These are phyloP conservation scores for Drosophila maculinotata DNA, from an alignment of 2,888 invertebrate species.

Conservation along the genomic window DNA sequence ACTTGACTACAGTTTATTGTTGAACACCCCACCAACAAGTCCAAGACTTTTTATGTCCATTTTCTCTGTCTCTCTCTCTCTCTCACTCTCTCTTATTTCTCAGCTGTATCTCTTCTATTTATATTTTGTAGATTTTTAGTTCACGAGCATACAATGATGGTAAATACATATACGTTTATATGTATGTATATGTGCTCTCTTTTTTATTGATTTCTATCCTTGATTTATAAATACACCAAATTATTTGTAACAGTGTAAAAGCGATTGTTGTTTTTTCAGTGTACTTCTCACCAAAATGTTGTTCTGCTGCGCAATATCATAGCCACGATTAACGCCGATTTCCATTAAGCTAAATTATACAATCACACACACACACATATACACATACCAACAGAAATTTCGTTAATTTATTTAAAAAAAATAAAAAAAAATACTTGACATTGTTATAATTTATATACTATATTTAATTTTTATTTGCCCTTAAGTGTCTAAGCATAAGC, in stretches of 20 bases:
- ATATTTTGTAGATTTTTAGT: slow-evolving; percentile 33
- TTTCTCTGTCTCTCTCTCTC: slow-evolving; percentile 7
- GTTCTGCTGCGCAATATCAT: slow-evolving; percentile 72
- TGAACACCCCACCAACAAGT: slow-evolving; percentile 22
- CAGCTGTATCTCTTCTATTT: slow-evolving; percentile 15
- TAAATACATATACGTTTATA: background rate
- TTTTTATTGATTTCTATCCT: slow-evolving; percentile 32
- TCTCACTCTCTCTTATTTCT: slow-evolving; percentile 15
- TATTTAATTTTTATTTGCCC: slow-evolving; percentile 48
- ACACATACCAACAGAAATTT: slow-evolving; percentile 22
- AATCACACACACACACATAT: slow-evolving; percentile 31
- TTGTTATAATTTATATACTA: slow-evolving; percentile 6
- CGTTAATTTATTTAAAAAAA: slow-evolving; percentile 7
- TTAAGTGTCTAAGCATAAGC: slow-evolving; percentile 58
- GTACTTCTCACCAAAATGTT: slow-evolving; percentile 76
- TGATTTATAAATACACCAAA: slow-evolving; percentile 53
- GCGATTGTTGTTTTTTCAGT: slow-evolving; percentile 80
- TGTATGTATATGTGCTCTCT: slow-evolving; percentile 17
- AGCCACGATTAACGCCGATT: slow-evolving; percentile 78
- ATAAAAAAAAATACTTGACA: background rate
- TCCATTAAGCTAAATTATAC: slow-evolving; percentile 69
- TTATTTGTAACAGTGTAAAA: slow-evolving; percentile 79
- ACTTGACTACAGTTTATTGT: slow-evolving; percentile 32
- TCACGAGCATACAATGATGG: slow-evolving; percentile 16
- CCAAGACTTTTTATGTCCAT: slow-evolving; percentile 29